Conservation (phyloP, 2,113 vertebrate genomes). For the Corythornis madagascariensis region DNA sequence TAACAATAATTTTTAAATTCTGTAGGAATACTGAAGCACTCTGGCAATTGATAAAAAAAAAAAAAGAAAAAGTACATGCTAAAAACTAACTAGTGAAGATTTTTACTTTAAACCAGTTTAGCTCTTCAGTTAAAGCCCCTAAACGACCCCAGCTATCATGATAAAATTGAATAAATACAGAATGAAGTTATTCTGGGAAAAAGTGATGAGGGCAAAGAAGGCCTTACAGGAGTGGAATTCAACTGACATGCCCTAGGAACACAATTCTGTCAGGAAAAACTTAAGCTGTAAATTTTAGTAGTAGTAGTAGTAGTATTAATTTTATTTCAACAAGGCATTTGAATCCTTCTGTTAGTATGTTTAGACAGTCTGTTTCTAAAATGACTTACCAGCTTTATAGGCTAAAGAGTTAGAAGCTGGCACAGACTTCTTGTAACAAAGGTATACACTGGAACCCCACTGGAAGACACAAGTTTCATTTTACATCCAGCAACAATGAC, state of each 20-base stretch:
- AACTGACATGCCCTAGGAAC: background rate
- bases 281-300: background rate
- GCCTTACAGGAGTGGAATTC: background rate
- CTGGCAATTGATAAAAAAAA: background rate
- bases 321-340: background rate
- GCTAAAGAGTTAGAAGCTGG: conserved; percentile 94
- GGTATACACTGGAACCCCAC: conserved; percentile 98
- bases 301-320: no score
- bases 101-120: background rate
- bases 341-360: background rate
- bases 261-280: background rate
- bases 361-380: background rate
- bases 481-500: background rate
- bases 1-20: background rate
- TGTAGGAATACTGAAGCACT: background rate
- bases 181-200: background rate
- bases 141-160: background rate
- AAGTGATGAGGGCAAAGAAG: background rate
- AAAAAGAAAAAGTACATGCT: background rate
- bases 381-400: conserved; percentile 94
- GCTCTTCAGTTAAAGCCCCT: background rate
- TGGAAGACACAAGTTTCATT: conserved; percentile 71
- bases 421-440: conserved; percentile 99
- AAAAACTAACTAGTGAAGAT: background rate
- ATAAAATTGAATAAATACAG: background rate